These are phyloP conservation scores for Neopelma chrysocephalum DNA, from an alignment of 2,797 vertebrate genomes.

Conservation along the genomic window DNA sequence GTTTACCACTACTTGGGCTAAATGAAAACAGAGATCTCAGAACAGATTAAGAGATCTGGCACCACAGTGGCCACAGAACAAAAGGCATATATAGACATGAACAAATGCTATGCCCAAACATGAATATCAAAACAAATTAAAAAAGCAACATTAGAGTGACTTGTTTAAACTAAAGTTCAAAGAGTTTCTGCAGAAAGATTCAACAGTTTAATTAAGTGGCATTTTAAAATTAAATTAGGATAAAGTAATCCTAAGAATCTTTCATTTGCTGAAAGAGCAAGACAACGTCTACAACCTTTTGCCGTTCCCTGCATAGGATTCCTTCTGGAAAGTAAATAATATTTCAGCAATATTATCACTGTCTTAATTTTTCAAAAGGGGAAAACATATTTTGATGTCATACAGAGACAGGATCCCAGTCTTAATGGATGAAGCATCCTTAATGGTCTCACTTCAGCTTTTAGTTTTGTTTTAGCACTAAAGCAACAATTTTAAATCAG, in stretches of 20 bases:
- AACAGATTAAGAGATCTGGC: neutral
- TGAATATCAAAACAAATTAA: neutral
- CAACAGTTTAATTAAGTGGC: neutral
- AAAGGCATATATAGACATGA: neutral
- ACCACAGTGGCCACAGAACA: neutral
- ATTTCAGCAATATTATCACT: neutral
- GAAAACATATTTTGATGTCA: neutral
- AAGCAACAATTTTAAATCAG: neutral
- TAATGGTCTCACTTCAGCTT: neutral
- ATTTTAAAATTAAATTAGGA: neutral
- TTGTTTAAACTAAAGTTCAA: neutral
- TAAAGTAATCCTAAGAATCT: neutral
- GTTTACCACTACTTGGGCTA: neutral
- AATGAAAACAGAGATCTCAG: neutral
- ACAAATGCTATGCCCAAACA: neutral
- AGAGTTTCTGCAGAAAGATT: neutral
- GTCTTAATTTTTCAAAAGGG: neutral
- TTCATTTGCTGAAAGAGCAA: neutral
- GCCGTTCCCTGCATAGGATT: neutral
- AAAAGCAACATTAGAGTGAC: neutral
- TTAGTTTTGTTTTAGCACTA: neutral
- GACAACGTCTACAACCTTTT: neutral
- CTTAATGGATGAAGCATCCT: neutral
- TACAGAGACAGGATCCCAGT: neutral
- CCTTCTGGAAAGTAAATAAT: neutral